These are phyloP conservation scores for Sebastes elongatus DNA, from an alignment of 2,797 vertebrate genomes.

Conservation along the genomic window DNA sequence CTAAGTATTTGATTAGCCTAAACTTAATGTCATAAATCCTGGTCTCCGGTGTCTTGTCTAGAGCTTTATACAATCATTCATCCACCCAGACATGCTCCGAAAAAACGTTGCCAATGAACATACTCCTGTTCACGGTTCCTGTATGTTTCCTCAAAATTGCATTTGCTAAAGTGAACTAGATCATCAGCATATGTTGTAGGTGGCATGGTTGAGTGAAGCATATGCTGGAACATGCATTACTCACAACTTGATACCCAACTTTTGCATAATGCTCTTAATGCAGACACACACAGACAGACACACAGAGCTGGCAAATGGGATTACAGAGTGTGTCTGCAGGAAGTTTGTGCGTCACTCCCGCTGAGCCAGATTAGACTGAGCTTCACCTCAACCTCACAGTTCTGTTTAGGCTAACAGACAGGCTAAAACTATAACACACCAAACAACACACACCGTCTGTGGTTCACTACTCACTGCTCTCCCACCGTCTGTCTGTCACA, in stretches of 20 bases:
- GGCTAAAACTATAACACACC: slow-evolving; percentile 10
- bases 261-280: slow-evolving; percentile 16
- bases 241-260: slow-evolving; percentile 7
- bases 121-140: background rate
- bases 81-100: background rate
- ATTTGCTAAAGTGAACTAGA: background rate
- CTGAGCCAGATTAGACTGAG: slow-evolving; percentile 81
- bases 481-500: slow-evolving; percentile 2
- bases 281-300: slow-evolving; percentile 2
- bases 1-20: background rate
- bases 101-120: background rate
- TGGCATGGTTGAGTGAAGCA: background rate
- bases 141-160: background rate
- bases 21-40: background rate
- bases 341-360: slow-evolving; percentile 70
- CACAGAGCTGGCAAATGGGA: slow-evolving; percentile 62
- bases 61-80: background rate
- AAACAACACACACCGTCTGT: slow-evolving; percentile 14
- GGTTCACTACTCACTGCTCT: background rate
- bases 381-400: slow-evolving; percentile 50
- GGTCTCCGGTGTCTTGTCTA: background rate
- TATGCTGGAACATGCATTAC: slow-evolving; percentile 7
- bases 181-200: background rate
- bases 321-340: slow-evolving; percentile 68
- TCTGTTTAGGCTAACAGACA: slow-evolving; percentile 43